phyloP scores from a whole-genome alignment of 2,797 vertebrate species.

The Macropus fuliginosus region DNA sequence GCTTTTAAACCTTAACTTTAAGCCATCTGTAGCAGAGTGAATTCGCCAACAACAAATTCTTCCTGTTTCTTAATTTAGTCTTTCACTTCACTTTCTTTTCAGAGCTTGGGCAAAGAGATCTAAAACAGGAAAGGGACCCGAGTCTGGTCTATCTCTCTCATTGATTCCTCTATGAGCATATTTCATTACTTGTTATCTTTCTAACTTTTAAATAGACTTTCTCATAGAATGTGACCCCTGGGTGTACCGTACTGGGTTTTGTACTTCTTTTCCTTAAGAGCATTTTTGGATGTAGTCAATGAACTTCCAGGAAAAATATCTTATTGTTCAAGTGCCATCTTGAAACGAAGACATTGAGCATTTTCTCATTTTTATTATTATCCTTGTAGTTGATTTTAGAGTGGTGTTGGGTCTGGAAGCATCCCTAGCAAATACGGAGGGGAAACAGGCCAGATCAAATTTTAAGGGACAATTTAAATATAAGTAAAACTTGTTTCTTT shows the following conservation, averaged over 20 bases:
- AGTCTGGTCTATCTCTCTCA: background rate
- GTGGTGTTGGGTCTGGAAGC: background rate
- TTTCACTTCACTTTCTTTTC: slow-evolving; percentile 4
- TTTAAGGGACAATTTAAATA: background rate
- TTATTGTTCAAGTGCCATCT: slow-evolving; percentile 24
- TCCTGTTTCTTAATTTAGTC: slow-evolving; percentile 8
- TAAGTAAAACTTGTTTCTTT: background rate
- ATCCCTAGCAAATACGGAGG: background rate
- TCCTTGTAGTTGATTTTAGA: background rate
- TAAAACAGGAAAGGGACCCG: background rate
- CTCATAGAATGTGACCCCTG: slow-evolving; percentile 20
- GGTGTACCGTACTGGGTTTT: slow-evolving; percentile 5
- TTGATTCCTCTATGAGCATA: background rate
- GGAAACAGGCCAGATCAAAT: background rate
- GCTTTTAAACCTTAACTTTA: background rate
- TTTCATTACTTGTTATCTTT: background rate
- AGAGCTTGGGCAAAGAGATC: background rate
- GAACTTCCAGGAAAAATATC: background rate
- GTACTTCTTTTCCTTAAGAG: background rate
- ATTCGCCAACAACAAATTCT: background rate
- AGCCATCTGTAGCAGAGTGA: background rate
- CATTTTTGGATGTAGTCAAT: slow-evolving; percentile 1
- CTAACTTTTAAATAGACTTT: background rate
- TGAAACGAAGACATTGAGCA: background rate
- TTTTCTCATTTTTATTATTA: background rate